A percentile compares a stretch with the other conserved stretches of the same genome.
Conservation (phyloP, 1,140 invertebrate species). For the Phocides pigmalion region DNA sequence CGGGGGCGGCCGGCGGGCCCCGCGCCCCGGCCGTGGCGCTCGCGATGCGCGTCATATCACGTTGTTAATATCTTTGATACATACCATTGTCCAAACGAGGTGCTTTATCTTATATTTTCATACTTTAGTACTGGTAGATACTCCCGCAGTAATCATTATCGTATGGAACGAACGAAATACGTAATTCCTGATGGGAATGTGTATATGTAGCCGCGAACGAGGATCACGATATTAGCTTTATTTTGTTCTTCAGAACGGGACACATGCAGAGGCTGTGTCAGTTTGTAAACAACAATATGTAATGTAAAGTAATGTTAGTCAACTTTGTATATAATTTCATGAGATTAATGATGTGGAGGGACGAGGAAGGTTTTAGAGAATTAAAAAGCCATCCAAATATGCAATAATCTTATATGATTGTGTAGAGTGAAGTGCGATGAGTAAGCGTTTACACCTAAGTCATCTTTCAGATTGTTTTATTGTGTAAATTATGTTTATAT, state of each 20-base stretch:
- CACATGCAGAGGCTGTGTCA: constrained; percentile 53
- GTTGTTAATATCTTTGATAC: constrained; percentile 83
- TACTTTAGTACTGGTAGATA: constrained; percentile 84
- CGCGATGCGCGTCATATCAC: constrained; percentile 79
- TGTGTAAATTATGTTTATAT: constrained; percentile 83
- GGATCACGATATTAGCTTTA: constrained; percentile 52
- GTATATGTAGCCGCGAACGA: constrained; percentile 50
- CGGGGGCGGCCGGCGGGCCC: constrained; percentile 58
- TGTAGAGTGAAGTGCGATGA: constrained; percentile 78
- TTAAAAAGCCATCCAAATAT: constrained; percentile 81
- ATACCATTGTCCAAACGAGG: constrained; percentile 83
- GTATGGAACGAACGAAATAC: constrained; percentile 58
- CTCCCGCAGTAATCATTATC: constrained; percentile 75
- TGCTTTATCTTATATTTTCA: constrained; percentile 84
- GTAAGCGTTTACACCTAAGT: constrained; percentile 77
- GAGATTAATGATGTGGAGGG: constrained; percentile 76
- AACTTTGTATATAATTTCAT: constrained; percentile 82
- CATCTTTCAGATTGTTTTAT: constrained; percentile 77
- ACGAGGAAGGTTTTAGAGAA: constrained; percentile 75
- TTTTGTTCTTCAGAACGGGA: constrained; percentile 55
- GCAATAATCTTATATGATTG: constrained; percentile 80
- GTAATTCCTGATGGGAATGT: constrained; percentile 47
- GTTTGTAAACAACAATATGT: constrained; percentile 61
- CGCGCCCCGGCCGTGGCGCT: constrained; percentile 61
- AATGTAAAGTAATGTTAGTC: constrained; percentile 81